phyloP scores from a whole-genome alignment of 2,888 invertebrate species.

The Cheilosia vernalis region DNA sequence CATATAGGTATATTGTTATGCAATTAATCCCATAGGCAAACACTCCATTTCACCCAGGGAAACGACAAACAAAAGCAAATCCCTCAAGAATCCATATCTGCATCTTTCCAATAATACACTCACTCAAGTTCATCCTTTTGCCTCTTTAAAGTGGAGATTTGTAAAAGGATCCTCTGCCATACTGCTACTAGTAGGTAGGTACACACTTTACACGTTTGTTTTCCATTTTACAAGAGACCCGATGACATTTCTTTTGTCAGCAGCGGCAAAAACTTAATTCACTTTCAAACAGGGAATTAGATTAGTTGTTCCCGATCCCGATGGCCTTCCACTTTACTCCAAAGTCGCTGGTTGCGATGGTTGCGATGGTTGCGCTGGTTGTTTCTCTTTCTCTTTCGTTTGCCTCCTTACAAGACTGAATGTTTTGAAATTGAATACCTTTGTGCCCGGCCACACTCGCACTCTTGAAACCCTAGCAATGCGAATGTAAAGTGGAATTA shows the following conservation, averaged over 20 bases:
- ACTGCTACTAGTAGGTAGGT: conserved; percentile 1
- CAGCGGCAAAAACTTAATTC: conserved; percentile 59
- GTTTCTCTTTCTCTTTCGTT: not conserved
- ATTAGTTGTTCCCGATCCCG: conserved; percentile 49
- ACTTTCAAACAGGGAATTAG: conserved; percentile 64
- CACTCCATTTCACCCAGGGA: conserved; percentile 14
- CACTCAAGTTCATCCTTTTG: conserved; percentile 49
- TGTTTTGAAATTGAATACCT: conserved; percentile 69
- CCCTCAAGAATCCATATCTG: conserved; percentile 35
- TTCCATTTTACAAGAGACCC: conserved; percentile 23
- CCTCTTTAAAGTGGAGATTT: conserved; percentile 62
- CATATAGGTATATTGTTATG: conserved; percentile 1
- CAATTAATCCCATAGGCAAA: conserved; percentile 57
- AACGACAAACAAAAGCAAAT: conserved; percentile 42
- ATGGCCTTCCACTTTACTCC: conserved; percentile 31
- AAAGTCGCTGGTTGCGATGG: not conserved
- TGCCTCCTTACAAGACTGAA: conserved; percentile 15
- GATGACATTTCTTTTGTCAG: conserved; percentile 69
- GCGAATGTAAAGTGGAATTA: conserved; percentile 72
- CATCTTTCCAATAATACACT: conserved; percentile 41
- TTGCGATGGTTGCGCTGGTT: not conserved
- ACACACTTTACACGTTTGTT: conserved; percentile 36
- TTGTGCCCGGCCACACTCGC: conserved; percentile 60
- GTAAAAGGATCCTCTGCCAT: conserved; percentile 60
- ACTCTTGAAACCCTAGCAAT: conserved; percentile 64